Evolutionary conservation across 92 coral and sea anemone genomes (phyloP).

Genomic region (Zoanthus gigantus): DNA sequence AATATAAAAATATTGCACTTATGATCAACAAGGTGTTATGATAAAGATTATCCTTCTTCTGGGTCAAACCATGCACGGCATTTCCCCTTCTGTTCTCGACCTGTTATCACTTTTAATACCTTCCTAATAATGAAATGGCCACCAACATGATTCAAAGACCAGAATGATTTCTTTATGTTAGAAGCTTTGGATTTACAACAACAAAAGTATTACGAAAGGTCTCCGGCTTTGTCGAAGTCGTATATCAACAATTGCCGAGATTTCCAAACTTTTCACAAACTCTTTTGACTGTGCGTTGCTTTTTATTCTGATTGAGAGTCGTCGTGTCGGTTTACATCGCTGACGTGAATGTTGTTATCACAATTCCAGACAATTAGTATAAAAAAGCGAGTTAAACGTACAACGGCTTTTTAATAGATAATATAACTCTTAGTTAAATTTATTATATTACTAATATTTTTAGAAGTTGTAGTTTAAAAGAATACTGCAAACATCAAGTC

Average conservation of each 20-base stretch:
- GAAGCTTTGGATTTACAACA: background rate
- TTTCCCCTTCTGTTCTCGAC: slow-evolving; percentile 44
- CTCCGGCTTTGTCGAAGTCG: background rate
- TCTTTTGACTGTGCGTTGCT: background rate
- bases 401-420: slow-evolving; percentile 14
- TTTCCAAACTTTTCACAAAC: background rate
- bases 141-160: background rate
- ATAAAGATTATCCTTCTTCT: slow-evolving; percentile 29
- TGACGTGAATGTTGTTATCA: slow-evolving; percentile 42
- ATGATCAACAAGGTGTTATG: slow-evolving; percentile 43
- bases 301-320: background rate
- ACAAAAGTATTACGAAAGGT: background rate
- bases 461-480: background rate
- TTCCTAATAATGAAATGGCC: slow-evolving; percentile 14
- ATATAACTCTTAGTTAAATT: background rate
- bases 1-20: slow-evolving; percentile 20
- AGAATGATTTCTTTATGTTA: slow-evolving; percentile 13
- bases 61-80: slow-evolving; percentile 32
- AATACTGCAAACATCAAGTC: background rate
- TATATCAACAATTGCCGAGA: background rate
- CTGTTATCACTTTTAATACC: slow-evolving; percentile 47
- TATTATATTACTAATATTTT: background rate
- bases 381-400: slow-evolving; percentile 17
- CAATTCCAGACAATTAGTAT: slow-evolving; percentile 22
- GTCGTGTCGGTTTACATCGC: slow-evolving; percentile 38